Evolutionary conservation across 2,888 invertebrate genomes (phyloP).

Genomic region (Caenorhabditis sp.): DNA sequence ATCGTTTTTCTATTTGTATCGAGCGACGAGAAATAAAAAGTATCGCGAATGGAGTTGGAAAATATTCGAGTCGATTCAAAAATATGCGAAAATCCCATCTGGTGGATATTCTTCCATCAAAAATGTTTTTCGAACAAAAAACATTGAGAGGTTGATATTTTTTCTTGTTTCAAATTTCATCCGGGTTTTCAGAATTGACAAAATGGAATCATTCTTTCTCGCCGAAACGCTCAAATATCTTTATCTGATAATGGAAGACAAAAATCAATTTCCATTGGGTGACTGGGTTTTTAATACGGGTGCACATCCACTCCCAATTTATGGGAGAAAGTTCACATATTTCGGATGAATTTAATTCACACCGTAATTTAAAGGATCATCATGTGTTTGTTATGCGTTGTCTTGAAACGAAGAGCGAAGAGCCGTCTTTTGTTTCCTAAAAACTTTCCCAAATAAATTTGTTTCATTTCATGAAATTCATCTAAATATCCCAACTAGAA

Average conservation of each 20-base stretch:
- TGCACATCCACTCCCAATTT: constrained; percentile 86
- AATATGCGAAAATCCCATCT: constrained; percentile 82
- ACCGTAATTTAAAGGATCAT: too few relatives aligned
- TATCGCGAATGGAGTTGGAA: constrained; percentile 98
- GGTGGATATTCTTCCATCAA: constrained; percentile 89
- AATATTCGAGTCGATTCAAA: constrained; percentile 90
- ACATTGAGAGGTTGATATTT: constrained; percentile 72
- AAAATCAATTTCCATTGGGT: constrained; percentile 73
- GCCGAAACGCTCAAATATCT: constrained; percentile 78
- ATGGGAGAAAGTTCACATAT: neutral
- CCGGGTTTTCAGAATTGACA: constrained; percentile 72
- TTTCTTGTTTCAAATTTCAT: neutral
- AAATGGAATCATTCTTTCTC: constrained; percentile 78
- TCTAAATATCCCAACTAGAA: too few relatives aligned
- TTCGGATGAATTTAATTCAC: neutral
- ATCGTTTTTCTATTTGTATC: constrained; percentile 93
- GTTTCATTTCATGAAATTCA: too few relatives aligned
- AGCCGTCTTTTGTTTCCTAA: too few relatives aligned
- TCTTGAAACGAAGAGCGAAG: too few relatives aligned
- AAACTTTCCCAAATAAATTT: too few relatives aligned
- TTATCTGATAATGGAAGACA: constrained; percentile 84
- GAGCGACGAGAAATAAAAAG: constrained; percentile 89
- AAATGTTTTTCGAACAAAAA: constrained; percentile 77
- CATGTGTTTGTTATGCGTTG: too few relatives aligned
- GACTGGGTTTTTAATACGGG: constrained; percentile 92